Conservation (phyloP, 2,113 vertebrate genomes). For the Promerops cafer region DNA sequence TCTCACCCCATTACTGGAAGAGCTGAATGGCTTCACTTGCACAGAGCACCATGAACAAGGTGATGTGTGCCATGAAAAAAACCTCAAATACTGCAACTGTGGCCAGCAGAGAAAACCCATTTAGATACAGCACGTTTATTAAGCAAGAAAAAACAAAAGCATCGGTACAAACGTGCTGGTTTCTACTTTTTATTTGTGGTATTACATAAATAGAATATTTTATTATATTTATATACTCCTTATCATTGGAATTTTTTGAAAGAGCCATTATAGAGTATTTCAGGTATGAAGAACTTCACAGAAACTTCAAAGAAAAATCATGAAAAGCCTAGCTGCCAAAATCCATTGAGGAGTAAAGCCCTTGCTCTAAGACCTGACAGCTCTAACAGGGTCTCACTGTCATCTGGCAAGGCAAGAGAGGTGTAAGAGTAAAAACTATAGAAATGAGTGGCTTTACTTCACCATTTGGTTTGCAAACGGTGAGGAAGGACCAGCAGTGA, state of each 20-base stretch:
- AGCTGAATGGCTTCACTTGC: not conserved
- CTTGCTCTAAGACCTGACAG: not conserved
- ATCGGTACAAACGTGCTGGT: not conserved
- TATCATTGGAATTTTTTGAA: not conserved
- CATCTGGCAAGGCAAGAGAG: not conserved
- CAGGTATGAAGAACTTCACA: not conserved
- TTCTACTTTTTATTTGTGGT: not conserved
- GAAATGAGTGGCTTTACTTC: not conserved
- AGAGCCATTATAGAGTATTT: not conserved
- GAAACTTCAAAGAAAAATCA: not conserved
- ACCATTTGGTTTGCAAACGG: fast-evolving
- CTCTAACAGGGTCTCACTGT: not conserved
- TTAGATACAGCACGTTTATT: not conserved
- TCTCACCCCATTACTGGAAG: not conserved
- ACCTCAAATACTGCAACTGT: not conserved
- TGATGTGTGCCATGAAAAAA: not conserved
- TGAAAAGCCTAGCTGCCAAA: not conserved
- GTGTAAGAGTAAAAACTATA: not conserved
- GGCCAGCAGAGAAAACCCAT: not conserved
- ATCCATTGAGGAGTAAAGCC: not conserved
- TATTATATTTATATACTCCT: not conserved
- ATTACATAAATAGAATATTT: not conserved
- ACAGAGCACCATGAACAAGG: not conserved
- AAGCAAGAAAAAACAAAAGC: not conserved
- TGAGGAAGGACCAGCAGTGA: not conserved